These are phyloP conservation scores for Penaeus monodon DNA, from an alignment of 2,888 invertebrate genomes.

Conservation along the genomic window DNA sequence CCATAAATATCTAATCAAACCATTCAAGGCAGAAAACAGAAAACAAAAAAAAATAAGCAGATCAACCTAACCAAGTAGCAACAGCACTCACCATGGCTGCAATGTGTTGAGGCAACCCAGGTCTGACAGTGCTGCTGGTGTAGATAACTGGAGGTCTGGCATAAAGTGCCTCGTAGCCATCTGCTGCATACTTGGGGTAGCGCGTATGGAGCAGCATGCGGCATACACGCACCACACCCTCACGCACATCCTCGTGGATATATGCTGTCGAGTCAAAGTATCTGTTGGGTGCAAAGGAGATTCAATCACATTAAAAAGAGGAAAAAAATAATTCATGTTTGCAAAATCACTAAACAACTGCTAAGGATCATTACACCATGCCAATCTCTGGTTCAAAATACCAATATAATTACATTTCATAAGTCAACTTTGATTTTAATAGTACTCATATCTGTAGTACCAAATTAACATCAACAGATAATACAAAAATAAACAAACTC, in stretches of 20 bases:
- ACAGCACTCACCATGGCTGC: slow-evolving; percentile 66
- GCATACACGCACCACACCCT: slow-evolving; percentile 87
- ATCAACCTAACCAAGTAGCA: not conserved
- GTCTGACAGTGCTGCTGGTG: slow-evolving; percentile 70
- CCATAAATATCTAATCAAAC: not conserved
- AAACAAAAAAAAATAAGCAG: no score
- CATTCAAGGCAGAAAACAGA: no score
- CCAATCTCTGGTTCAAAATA: no score
- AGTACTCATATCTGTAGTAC: no score
- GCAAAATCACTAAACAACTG: not conserved
- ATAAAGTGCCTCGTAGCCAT: slow-evolving; percentile 85
- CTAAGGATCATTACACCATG: no score
- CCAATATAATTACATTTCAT: no score
- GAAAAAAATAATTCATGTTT: not conserved
- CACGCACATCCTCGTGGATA: slow-evolving; percentile 89
- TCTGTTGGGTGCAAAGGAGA: slow-evolving; percentile 71
- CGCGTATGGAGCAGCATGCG: slow-evolving; percentile 83
- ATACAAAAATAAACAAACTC: no score
- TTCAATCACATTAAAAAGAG: no score
- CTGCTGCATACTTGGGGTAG: slow-evolving; percentile 84
- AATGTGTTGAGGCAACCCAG: slow-evolving; percentile 69
- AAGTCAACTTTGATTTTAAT: no score
- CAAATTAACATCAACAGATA: no score
- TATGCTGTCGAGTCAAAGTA: slow-evolving; percentile 86
- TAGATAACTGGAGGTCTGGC: slow-evolving; percentile 82